Percentiles rank a stretch among this genome's conserved stretches.
These are phyloP conservation scores for Pseudopleuronectes americanus DNA, from an alignment of 2,797 vertebrate species.

Conservation along the genomic window DNA sequence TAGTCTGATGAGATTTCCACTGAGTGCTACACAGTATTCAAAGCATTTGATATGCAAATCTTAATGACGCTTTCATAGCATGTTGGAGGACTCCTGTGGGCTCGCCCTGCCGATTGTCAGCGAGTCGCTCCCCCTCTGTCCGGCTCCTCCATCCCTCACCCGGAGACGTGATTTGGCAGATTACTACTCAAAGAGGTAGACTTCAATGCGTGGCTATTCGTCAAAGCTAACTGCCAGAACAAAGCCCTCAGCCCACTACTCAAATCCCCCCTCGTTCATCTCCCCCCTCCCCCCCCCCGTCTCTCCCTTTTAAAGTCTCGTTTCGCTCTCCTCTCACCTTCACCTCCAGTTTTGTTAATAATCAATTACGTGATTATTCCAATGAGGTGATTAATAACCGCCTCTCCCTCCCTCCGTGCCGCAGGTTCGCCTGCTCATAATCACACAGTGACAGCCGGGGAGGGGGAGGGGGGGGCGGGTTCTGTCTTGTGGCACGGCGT, in stretches of 20 bases:
- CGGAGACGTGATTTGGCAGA: slow-evolving; percentile 78
- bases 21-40: slow-evolving; percentile 34
- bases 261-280: slow-evolving; percentile 69
- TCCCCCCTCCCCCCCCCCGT: slow-evolving; percentile 31
- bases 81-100: slow-evolving; percentile 54
- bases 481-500: slow-evolving; percentile 46
- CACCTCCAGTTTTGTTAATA: slow-evolving; percentile 76
- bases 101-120: slow-evolving; percentile 35
- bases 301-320: slow-evolving; percentile 57
- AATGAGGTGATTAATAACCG: slow-evolving; percentile 78
- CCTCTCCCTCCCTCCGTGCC: slow-evolving; percentile 34
- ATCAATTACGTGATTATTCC: slow-evolving; percentile 82
- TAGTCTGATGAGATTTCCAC: slow-evolving; percentile 49
- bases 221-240: slow-evolving; percentile 79
- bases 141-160: slow-evolving; percentile 59
- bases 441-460: slow-evolving; percentile 59
- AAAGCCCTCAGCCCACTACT: slow-evolving; percentile 61
- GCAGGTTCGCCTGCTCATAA: slow-evolving; percentile 55
- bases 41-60: slow-evolving; percentile 47
- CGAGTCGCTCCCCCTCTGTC: slow-evolving; percentile 51
- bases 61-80: slow-evolving; percentile 58
- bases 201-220: slow-evolving; percentile 74
- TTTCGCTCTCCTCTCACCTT: slow-evolving; percentile 56
- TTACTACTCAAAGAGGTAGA: slow-evolving; percentile 78
- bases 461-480: slow-evolving; percentile 58